Base-by-base conservation (phyloP, 2,888 invertebrate species). In the Cryptosula pallasiana region DNA sequence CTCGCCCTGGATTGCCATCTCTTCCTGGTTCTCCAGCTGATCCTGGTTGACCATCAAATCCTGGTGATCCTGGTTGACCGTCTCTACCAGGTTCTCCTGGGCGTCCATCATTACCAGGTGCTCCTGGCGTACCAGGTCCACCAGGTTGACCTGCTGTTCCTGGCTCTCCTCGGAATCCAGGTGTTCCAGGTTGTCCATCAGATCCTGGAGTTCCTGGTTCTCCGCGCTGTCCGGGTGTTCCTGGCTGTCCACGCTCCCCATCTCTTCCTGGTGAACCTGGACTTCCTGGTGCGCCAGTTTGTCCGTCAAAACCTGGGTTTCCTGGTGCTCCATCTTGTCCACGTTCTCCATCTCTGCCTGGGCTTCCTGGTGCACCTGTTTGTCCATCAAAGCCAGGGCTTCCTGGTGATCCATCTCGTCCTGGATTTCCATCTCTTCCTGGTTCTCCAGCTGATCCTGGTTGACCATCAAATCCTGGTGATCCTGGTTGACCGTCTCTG, bases 361-460 rank as follows among this genome's bases (percentile, higher is more conserved):
- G 27, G 1, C 3, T 3, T n/a, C 55, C 55, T 13, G 54, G 70
- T 35, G 55, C 55, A 16, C 55, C 55, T 55, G 9, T 20, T 16
- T 23, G 9, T 23, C 55, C 55, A 16, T 5, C 55, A 23, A 5
- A 3, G 25, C 55, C 55, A 23, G 5, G 55, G 16, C 25, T 20
- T 55, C 55, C 55, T 55, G 55, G 55, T 9, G 45, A 57, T 35
- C 74, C 74, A 25, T 63, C 13, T 35, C 1, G 5, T 72, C 74
- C 74, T 23, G 73, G 35, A 25, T 27, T 35, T 27, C 73, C 73
- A 35, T 45, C 1, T 54, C 32, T 23, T 70, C 73, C 73, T 16
- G 29, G 35, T 20, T 16, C 35, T 70, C 73, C 73, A 34, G 25
- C 54, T 35, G 25, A 2, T 69, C 74, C 73, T 34, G 25, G 71